Evolutionary conservation across 2,113 vertebrate genomes (phyloP).

Genomic region (Hydrochoerus hydrochaeris): DNA sequence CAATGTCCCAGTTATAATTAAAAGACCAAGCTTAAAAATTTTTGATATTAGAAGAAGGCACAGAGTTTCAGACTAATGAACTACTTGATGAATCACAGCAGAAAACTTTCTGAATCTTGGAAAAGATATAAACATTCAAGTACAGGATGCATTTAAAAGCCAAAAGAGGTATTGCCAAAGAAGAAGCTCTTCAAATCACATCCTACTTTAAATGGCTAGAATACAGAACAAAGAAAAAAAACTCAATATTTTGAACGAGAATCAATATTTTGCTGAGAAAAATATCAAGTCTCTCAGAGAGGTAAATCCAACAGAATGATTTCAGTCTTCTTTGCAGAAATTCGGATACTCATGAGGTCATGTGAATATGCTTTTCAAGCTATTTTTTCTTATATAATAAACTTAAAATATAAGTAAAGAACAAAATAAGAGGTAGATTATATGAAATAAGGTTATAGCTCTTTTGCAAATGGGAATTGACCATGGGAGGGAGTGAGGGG

Average conservation of each 20-base stretch:
- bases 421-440: neutral
- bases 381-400: neutral
- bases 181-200: neutral
- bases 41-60: neutral
- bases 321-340: neutral
- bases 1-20: neutral
- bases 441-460: neutral
- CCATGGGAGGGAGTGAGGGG: neutral
- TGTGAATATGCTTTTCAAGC: neutral
- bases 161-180: neutral
- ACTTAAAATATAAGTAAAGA: neutral
- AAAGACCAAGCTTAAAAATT: neutral
- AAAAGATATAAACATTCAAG: neutral
- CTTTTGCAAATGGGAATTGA: neutral
- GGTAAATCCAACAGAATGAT: neutral
- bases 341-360: neutral
- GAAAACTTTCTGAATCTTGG: neutral
- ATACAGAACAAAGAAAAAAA: neutral
- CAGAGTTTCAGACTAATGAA: neutral
- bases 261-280: neutral
- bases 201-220: neutral
- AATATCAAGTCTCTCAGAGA: neutral
- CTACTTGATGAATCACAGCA: neutral
- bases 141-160: neutral
- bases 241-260: neutral